Conservation (phyloP, 2,113 vertebrate genomes). For the Podilymbus podiceps region DNA sequence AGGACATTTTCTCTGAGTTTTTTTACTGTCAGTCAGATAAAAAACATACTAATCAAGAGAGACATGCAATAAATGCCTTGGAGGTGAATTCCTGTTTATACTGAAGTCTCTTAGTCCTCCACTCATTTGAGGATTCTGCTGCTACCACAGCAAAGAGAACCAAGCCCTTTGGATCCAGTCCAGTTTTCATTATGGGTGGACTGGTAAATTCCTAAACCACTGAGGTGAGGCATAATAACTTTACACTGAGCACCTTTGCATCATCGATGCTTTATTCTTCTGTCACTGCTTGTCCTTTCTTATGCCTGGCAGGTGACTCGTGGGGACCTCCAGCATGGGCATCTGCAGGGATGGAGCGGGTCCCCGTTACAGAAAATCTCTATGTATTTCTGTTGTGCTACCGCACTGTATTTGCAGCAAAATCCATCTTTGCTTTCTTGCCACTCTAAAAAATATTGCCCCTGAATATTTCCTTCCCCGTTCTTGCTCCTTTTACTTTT, state of each 20-base stretch:
- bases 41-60: slow-evolving; percentile 4
- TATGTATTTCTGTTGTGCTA: background rate
- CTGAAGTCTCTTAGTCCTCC: background rate
- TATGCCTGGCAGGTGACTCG: background rate
- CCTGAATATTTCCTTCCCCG: background rate
- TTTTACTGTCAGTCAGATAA: slow-evolving; percentile 21
- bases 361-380: background rate
- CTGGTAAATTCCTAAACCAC: background rate
- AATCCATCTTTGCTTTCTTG: background rate
- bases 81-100: background rate
- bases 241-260: background rate
- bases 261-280: background rate
- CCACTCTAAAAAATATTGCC: background rate
- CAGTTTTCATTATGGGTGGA: background rate
- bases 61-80: background rate
- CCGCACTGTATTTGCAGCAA: background rate
- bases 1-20: slow-evolving; percentile 12
- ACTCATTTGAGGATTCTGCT: background rate
- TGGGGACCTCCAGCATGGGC: background rate
- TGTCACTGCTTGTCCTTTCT: background rate
- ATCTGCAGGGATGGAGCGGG: background rate
- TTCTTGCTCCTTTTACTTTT: background rate
- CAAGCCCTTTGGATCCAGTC: background rate
- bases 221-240: background rate
- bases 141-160: background rate